Evolutionary conservation across 2,797 vertebrate genomes (phyloP).

Genomic region (Harpagifer antarcticus): DNA sequence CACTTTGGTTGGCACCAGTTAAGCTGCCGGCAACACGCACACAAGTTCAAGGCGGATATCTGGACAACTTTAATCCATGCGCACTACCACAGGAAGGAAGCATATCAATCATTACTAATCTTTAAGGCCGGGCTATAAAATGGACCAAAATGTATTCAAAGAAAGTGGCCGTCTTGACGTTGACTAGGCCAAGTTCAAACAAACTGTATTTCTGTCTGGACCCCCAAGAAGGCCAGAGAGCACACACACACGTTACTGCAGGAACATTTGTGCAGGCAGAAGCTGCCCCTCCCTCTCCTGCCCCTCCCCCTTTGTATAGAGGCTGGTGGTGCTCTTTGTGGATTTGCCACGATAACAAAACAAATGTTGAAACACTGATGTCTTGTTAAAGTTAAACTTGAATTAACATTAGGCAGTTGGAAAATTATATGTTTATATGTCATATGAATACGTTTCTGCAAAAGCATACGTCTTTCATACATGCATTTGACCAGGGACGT

Average conservation of each 20-base stretch:
- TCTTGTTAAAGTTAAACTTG: neutral
- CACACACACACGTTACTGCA: constrained; percentile 17
- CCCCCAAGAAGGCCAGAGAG: constrained; percentile 47
- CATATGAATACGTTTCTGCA: no score
- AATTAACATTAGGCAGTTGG: neutral
- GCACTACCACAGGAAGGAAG: constrained; percentile 91
- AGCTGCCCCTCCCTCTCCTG: constrained; percentile 71
- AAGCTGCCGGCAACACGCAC: constrained; percentile 25
- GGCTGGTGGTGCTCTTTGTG: neutral
- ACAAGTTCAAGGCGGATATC: constrained; percentile 78
- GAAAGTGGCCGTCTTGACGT: constrained; percentile 89
- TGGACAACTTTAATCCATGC: constrained; percentile 90
- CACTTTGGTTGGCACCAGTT: constrained; percentile 28
- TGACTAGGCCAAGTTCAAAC: constrained; percentile 92
- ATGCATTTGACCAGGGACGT: no score
- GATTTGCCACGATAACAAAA: neutral
- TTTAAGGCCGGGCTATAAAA: constrained; percentile 92
- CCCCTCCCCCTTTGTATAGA: constrained; percentile 66
- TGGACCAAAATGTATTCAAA: constrained; percentile 91
- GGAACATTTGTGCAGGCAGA: constrained; percentile 18
- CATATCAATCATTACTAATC: constrained; percentile 96
- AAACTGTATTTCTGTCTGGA: constrained; percentile 78
- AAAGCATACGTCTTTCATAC: no score
- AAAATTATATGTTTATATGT: no score
- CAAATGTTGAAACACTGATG: neutral